phyloP scores from a whole-genome alignment of 2,888 invertebrate genomes.

The Hipparchia semele region DNA sequence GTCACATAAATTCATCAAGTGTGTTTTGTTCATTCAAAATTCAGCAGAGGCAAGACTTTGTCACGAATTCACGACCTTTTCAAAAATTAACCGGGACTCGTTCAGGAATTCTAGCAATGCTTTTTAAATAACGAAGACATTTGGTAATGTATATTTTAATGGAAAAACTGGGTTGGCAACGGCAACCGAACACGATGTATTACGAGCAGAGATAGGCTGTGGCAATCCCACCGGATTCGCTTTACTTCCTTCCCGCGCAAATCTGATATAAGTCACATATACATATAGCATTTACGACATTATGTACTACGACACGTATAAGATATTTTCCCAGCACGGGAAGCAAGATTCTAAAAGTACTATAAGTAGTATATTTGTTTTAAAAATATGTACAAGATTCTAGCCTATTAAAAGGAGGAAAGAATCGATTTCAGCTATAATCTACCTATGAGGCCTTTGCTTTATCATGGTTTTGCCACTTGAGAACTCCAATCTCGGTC shows the following conservation, averaged over 20 bases:
- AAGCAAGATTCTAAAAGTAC: too few species aligned
- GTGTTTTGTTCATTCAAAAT: not conserved
- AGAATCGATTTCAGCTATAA: too few species aligned
- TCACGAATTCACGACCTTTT: not conserved
- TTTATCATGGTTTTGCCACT: too few species aligned
- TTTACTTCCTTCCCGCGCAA: constrained; percentile 23
- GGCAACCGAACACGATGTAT: constrained; percentile 23
- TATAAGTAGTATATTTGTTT: too few species aligned
- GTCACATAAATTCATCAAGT: not conserved
- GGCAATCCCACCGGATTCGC: constrained; percentile 30
- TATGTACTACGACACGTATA: constrained; percentile 8
- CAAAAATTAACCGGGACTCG: not conserved
- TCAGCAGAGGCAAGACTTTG: not conserved
- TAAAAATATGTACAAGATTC: too few species aligned
- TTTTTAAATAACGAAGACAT: constrained; percentile 20
- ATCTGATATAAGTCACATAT: constrained; percentile 8
- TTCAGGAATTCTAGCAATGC: not conserved
- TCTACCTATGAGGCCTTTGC: too few species aligned
- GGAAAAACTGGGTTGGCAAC: constrained; percentile 30
- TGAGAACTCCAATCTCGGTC: too few species aligned
- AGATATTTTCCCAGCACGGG: constrained; percentile 4
- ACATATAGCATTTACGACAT: constrained; percentile 3
- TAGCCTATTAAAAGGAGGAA: too few species aligned
- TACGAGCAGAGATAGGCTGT: constrained; percentile 7
- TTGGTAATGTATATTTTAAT: constrained; percentile 28